Evolutionary conservation across 2,113 vertebrate species (phyloP), one percentile per base, ranked within the genome.

Genomic region (Marmota monax): DNA sequence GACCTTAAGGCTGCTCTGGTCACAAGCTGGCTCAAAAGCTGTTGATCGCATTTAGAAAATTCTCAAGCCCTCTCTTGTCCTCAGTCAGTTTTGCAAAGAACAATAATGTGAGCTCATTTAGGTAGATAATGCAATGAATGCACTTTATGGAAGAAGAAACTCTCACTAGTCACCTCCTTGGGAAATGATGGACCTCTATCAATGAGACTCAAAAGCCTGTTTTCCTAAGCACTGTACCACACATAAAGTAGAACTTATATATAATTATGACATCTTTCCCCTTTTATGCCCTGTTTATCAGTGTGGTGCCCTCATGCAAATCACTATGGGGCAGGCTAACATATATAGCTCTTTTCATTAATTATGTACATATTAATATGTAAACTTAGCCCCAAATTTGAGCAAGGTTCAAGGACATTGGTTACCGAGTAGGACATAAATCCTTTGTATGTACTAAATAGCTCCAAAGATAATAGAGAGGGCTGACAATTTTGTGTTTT

Each of bases 161-260:
- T 3, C 5, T 88, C 72, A 48, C 56, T 73, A 37, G 17, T 22
- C 32, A 70, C 32, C 2, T 27, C 73, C 1, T 23, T 42, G 77
- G 4, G 61, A 83, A 70, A 6, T 63, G 51, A n/a, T 25, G 69
- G 34, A 56, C 48, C 20, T 72, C 34, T 48, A 12, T 42, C 37
- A 70, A 27, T 77, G 58, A 65, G 9, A 63, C 34, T 58, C 25
- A 79, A 73, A 61, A 85, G 27, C 4, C 34, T 63, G 7, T 92
- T 94, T 95, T 69, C 51, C 42, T 86, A 89, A 92, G 29, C 17
- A 90, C 18, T 48, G 7, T 82, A n/a, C 29, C 53, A 70, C n/a
- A 82, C 4, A 51, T 67, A 65, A 93, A 83, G 9, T 56, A 61
- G 18, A 76, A 1, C 20, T 85, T 51, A 17, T 39, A 39, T 39